phyloP scores from a whole-genome alignment of 2,797 vertebrate species.

The Xiphophorus birchmanni region DNA sequence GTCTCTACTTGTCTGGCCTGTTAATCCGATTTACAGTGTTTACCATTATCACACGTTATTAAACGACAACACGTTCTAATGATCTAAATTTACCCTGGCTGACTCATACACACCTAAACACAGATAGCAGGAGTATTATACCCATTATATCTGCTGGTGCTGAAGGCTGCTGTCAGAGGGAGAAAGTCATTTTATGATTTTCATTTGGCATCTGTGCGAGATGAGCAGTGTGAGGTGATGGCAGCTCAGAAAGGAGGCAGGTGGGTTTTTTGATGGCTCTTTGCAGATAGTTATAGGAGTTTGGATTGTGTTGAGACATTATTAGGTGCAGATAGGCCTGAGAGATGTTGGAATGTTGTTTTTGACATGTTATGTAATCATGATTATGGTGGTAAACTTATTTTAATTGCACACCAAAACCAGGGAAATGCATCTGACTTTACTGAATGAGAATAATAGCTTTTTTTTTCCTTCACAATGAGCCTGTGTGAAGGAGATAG shows the following conservation, averaged over 20 bases:
- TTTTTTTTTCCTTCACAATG: conserved; percentile 59
- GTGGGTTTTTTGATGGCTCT: conserved; percentile 18
- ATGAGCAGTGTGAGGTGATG: conserved; percentile 50
- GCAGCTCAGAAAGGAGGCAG: conserved; percentile 51
- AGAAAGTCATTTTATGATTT: conserved; percentile 63
- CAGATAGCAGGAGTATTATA: conserved; percentile 49
- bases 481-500: conserved; percentile 41
- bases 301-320: conserved; percentile 30
- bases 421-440: conserved; percentile 19
- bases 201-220: conserved; percentile 27
- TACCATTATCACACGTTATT: conserved; percentile 52
- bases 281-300: conserved; percentile 15
- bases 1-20: conserved; percentile 39
- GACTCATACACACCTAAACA: conserved; percentile 19
- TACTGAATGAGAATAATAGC: conserved; percentile 46
- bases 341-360: not conserved
- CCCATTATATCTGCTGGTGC: conserved; percentile 66
- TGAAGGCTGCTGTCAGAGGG: conserved; percentile 72
- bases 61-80: conserved; percentile 57
- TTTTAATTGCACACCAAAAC: conserved; percentile 23
- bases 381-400: conserved; percentile 13
- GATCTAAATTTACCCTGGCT: conserved; percentile 42
- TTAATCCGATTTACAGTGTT: conserved; percentile 44
- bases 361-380: not conserved
- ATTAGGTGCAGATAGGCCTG: conserved; percentile 29